Conservation (phyloP, 2,797 vertebrate species). For the Lycodopsis pacificus region DNA sequence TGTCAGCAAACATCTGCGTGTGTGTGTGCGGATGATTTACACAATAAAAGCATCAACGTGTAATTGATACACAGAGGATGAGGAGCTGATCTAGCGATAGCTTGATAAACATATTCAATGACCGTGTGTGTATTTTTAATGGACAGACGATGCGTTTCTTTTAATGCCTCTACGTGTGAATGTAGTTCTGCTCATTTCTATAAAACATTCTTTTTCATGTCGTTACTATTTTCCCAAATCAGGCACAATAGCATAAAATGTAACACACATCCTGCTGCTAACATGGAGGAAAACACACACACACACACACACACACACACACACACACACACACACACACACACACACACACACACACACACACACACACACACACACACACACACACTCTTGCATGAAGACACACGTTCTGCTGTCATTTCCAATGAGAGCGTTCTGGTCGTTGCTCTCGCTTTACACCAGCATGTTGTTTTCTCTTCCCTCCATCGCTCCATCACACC, state of each 20-base stretch:
- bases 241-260: conserved; percentile 1
- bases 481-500: not conserved
- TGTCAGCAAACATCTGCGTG: conserved; percentile 9
- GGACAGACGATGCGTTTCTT: not conserved
- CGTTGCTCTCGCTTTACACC: not conserved
- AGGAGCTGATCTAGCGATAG: not conserved
- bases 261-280: conserved; percentile 44
- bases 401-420: not conserved
- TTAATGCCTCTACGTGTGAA: not conserved
- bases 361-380: too few relatives aligned
- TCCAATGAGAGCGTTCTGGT: conserved; percentile 14
- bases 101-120: conserved; percentile 20
- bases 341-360: not conserved
- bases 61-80: not conserved
- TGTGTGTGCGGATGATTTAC: not conserved
- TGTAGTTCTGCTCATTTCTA: not conserved
- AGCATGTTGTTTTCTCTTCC: conserved; percentile 9
- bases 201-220: not conserved
- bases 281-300: not conserved
- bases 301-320: too few relatives aligned
- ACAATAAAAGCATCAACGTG: not conserved
- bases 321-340: not conserved
- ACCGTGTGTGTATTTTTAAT: not conserved
- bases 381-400: too few relatives aligned
- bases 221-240: not conserved